These are phyloP conservation scores for Beris morrisii DNA, from an alignment of 2,888 invertebrate species.

Conservation along the genomic window DNA sequence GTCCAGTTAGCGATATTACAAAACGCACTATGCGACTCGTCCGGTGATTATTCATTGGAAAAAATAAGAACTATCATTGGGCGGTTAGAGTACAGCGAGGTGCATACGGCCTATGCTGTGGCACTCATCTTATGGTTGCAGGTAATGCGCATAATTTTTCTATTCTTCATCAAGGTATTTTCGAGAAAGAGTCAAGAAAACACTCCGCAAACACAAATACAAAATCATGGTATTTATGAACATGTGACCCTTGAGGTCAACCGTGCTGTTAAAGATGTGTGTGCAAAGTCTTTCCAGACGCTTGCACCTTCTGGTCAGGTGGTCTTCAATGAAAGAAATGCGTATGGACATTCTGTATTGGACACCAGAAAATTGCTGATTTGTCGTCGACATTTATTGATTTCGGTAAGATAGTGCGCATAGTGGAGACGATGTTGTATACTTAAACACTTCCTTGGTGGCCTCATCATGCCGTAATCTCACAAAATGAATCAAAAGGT, in stretches of 20 bases:
- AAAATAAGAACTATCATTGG: constrained; percentile 1
- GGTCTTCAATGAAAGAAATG: constrained; percentile 30
- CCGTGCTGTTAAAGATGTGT: constrained; percentile 26
- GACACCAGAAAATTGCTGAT: constrained; percentile 32
- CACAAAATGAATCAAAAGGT: constrained; percentile 28
- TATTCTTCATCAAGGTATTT: constrained; percentile 18
- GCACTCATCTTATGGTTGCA: background rate
- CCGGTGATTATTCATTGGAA: constrained; percentile 9
- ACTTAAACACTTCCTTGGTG: constrained; percentile 37
- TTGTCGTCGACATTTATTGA: constrained; percentile 40
- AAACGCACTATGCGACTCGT: constrained; percentile 5
- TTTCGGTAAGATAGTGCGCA: constrained; percentile 36
- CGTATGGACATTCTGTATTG: constrained; percentile 12
- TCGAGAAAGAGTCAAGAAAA: background rate
- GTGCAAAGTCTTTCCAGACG: constrained; percentile 18
- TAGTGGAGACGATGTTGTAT: constrained; percentile 16
- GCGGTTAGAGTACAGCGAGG: background rate
- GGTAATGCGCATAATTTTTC: constrained; percentile 7
- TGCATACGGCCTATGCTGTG: background rate
- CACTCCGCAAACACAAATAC: background rate
- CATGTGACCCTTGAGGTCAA: constrained; percentile 38
- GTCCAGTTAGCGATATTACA: constrained; percentile 14
- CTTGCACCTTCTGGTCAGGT: constrained; percentile 36
- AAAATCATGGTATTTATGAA: constrained; percentile 31
- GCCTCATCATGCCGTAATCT: constrained; percentile 33